Evolutionary conservation across 1,140 invertebrate species (phyloP), one percentile per base, ranked within the genome.

Genomic region (Brachionus rubens): DNA sequence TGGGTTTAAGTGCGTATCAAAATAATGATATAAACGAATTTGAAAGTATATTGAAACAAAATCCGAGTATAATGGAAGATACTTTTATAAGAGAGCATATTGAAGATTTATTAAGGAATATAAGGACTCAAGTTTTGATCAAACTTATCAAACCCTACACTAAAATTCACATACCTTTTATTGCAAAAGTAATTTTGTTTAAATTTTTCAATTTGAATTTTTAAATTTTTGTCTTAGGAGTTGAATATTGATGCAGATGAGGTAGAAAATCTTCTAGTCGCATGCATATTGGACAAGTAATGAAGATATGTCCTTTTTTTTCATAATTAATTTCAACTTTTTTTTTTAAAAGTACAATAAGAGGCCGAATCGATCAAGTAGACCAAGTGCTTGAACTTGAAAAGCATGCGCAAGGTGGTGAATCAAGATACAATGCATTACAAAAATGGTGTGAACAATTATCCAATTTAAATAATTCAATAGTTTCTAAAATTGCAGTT

Each of bases 21-120:
- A 97, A 97, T 84, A 98, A 99, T 85, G 95, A 99, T 85, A 98
- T 99, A 76, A 94, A 95, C 83, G 93, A 96, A 79, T 99, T 99
- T 87, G 96, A 99, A 86, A 90, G 91, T 77, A 99, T 99, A 80
- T 85, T 99, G 52, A 92, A 94, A 81, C 90, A 91, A 81, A 97
- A 72, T 48, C 68, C 24, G 24, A 72, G 68, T 16, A 98, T 99
- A 68, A 99, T 99, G 96, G 93, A 96, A 82, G 97, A 99, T 88
- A 94, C 93, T 5, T 99, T 99, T 84, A 99, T 99, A 81, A 88
- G 94, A 80, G 97, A 99, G 85, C 96, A 99, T 81, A 98, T 99
- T 83, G 96, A 98, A 89, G 96, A 98, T 88, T 86, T 99, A 36
- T 85, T 99, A 52, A 87, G 93, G 48, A 99, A 99, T 85, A 98